Percentiles rank a stretch among this genome's conserved stretches.
phyloP scores from a whole-genome alignment of 1,140 invertebrate genomes.

The Drosophila truncata region DNA sequence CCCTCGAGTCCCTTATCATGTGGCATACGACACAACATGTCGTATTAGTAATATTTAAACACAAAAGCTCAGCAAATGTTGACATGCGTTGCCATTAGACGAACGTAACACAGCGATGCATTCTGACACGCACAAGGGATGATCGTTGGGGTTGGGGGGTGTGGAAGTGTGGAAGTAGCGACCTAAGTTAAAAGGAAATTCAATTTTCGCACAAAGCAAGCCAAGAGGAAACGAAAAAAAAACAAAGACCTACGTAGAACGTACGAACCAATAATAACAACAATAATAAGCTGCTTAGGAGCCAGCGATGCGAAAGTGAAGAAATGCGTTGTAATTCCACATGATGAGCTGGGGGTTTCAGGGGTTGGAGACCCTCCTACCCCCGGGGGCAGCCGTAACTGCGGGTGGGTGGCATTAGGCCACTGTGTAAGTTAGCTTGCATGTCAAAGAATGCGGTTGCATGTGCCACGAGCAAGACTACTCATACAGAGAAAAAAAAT shows the following conservation, averaged over 20 bases:
- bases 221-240: slow-evolving; percentile 34
- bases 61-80: slow-evolving; percentile 81
- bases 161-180: background rate
- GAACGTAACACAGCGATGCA: slow-evolving; percentile 57
- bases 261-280: slow-evolving; percentile 61
- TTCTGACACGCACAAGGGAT: slow-evolving; percentile 69
- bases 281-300: slow-evolving; percentile 81
- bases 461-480: slow-evolving; percentile 53
- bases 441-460: slow-evolving; percentile 57
- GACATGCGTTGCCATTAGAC: slow-evolving; percentile 80
- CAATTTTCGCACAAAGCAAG: slow-evolving; percentile 69
- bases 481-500: background rate
- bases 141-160: background rate
- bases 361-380: background rate
- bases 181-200: slow-evolving; percentile 54
- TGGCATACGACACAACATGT: slow-evolving; percentile 76
- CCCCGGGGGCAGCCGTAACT: slow-evolving; percentile 5
- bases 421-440: slow-evolving; percentile 44
- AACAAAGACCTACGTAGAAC: slow-evolving; percentile 23
- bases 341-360: slow-evolving; percentile 4
- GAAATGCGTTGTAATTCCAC: slow-evolving; percentile 81
- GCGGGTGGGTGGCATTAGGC: slow-evolving; percentile 60
- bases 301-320: slow-evolving; percentile 79
- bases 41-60: slow-evolving; percentile 84
- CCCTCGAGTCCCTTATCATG: slow-evolving; percentile 30